Evolutionary conservation across 2,888 invertebrate genomes (phyloP).

Genomic region (Enchytraeus crypticus): DNA sequence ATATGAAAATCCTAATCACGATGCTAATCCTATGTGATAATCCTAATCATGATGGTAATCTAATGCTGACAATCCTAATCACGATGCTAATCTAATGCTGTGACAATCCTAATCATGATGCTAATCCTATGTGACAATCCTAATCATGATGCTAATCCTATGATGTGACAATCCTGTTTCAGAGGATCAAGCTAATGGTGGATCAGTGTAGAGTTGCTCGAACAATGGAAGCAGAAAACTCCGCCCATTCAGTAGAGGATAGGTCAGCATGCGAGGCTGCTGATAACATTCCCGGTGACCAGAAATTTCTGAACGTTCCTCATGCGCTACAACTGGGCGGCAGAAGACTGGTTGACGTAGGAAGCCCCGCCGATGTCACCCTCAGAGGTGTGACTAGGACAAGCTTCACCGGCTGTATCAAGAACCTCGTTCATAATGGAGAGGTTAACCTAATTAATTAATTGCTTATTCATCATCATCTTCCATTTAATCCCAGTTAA

Average conservation of each 20-base stretch:
- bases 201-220: slow-evolving; percentile 10
- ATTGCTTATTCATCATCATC: too few species aligned
- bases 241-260: neutral
- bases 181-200: slow-evolving; percentile 12
- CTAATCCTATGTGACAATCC: too few species aligned
- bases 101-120: too few species aligned
- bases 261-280: slow-evolving; percentile 4
- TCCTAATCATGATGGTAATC: too few species aligned
- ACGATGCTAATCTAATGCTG: too few species aligned
- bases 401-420: slow-evolving; percentile 89
- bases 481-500: too few species aligned
- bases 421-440: slow-evolving; percentile 90
- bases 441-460: slow-evolving; percentile 37
- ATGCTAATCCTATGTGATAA: too few species aligned
- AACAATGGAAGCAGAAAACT: neutral
- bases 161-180: too few species aligned
- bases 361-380: neutral
- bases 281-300: neutral
- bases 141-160: too few species aligned
- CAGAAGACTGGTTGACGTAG: neutral
- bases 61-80: too few species aligned
- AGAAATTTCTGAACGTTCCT: slow-evolving; percentile 1
- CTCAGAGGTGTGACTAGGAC: slow-evolving; percentile 46
- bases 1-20: too few species aligned
- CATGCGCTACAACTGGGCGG: slow-evolving; percentile 17